phyloP scores from a whole-genome alignment of 2,888 invertebrate species.

The Celastrina argiolus region DNA sequence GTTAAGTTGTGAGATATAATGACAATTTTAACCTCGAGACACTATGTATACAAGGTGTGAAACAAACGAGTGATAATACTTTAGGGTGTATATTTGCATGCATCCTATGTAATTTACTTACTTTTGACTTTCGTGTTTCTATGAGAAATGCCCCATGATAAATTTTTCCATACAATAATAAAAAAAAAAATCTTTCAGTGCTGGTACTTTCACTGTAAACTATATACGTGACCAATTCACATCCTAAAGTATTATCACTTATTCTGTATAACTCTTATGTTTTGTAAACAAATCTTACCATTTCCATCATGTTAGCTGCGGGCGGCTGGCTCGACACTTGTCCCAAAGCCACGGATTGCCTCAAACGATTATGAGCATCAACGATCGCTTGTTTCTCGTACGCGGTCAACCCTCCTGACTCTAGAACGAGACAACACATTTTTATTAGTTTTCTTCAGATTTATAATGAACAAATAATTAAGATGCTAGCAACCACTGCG shows the following conservation, averaged over 20 bases:
- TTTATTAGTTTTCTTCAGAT: neutral
- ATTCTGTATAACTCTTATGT: neutral
- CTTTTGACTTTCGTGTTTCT: no score
- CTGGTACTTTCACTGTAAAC: no score
- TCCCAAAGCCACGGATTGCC: conserved; percentile 88
- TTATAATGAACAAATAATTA: neutral
- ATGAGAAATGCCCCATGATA: no score
- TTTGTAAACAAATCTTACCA: conserved; percentile 72
- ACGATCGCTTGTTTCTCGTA: conserved; percentile 86
- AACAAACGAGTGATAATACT: no score
- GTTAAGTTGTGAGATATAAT: neutral
- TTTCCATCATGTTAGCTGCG: conserved; percentile 91
- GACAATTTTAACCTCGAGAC: neutral
- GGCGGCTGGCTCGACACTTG: conserved; percentile 86
- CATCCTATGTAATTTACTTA: no score
- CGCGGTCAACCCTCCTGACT: conserved; percentile 82
- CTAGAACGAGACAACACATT: conserved; percentile 53
- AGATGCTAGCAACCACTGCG: no score
- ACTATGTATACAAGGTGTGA: no score
- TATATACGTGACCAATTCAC: no score
- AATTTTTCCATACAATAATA: no score
- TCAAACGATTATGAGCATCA: conserved; percentile 87
- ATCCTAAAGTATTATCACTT: neutral
- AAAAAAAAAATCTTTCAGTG: no score
- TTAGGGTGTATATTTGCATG: no score